Base-by-base conservation (phyloP, 2,888 invertebrate genomes). In the Corythucha ciliata region DNA sequence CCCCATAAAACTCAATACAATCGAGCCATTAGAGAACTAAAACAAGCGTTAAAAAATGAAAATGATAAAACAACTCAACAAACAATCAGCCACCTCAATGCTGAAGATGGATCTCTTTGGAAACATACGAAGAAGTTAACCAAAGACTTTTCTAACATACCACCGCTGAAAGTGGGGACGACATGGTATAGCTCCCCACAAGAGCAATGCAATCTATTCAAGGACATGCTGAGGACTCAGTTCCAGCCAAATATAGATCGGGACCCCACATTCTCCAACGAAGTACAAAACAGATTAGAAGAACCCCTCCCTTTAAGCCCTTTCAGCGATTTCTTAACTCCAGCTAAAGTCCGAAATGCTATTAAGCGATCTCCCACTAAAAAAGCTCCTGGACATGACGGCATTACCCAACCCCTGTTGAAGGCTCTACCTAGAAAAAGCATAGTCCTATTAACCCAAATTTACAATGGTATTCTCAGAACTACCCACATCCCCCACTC, bases 1-100 rank as follows among this genome's bases (percentile, higher is more conserved):
- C 7, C 24, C n/a, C 48, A 48, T 21, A 48, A 48, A 48, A 48
- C 48, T 16, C 6, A 21, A 5, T 34, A 34, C 21, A 46, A 46
- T 21, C 32, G 36, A 24, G 47, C 47, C 22, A 47, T 37, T 12
- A 6, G 34, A 20, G 47, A 47, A 24, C 47, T 46, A 20, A 45
- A 45, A 48, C 22, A 26, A 8, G 39, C 39, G 3, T 21, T 39
- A 5, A 22, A 20, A 39, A 6, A 6, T 8, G 39, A 21, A 39
- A 39, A 39, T 10, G 22, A 39, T 5, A n/a, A 1, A 2, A 4
- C 22, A 21, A 39, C 39, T 10, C 39, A 21, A 39, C 39, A 39
- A 39, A 39, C 22, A 25, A 20, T 39, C 22, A 21, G 1, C 16
- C 5, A 21, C 4, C 7, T 39, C n/a, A 39, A 21, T 21, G 4